Evolutionary conservation across 2,113 vertebrate species (phyloP).

Genomic region (Cochlearius cochlearius): DNA sequence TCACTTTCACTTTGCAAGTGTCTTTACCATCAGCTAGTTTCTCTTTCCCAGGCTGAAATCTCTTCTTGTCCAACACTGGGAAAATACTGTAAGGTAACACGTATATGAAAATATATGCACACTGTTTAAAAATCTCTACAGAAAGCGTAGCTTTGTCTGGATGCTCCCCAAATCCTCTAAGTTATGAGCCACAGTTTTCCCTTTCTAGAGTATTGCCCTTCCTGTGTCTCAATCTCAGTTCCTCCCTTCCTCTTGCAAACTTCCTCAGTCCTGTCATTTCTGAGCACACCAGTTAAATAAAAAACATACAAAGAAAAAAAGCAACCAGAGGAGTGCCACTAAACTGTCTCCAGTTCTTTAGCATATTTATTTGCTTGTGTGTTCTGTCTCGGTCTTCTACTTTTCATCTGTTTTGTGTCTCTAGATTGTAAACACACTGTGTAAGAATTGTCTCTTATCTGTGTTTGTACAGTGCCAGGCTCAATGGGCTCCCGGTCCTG

Average conservation of each 20-base stretch:
- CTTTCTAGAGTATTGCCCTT: neutral
- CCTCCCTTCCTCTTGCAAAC: constrained; percentile 42
- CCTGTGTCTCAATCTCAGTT: neutral
- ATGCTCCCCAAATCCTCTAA: neutral
- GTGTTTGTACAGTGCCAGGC: constrained; percentile 61
- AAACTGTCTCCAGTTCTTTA: neutral
- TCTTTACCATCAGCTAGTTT: constrained; percentile 1
- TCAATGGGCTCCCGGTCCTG: neutral
- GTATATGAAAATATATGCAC: neutral
- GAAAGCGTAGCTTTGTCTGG: neutral
- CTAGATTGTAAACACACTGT: constrained; percentile 17
- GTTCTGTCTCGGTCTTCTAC: neutral
- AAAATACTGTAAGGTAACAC: neutral
- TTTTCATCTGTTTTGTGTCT: constrained; percentile 55
- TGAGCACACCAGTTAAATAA: neutral
- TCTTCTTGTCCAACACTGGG: neutral
- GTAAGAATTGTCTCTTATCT: constrained; percentile 60
- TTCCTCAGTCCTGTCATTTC: neutral
- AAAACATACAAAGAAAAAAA: neutral
- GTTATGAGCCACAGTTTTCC: neutral
- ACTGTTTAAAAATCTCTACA: neutral
- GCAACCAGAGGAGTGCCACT: neutral
- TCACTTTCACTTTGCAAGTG: constrained; percentile 24
- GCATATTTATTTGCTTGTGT: constrained; percentile 25
- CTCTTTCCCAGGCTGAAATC: neutral